Conservation (phyloP, 2,113 vertebrate genomes). For the Protomyctophum bolini region DNA sequence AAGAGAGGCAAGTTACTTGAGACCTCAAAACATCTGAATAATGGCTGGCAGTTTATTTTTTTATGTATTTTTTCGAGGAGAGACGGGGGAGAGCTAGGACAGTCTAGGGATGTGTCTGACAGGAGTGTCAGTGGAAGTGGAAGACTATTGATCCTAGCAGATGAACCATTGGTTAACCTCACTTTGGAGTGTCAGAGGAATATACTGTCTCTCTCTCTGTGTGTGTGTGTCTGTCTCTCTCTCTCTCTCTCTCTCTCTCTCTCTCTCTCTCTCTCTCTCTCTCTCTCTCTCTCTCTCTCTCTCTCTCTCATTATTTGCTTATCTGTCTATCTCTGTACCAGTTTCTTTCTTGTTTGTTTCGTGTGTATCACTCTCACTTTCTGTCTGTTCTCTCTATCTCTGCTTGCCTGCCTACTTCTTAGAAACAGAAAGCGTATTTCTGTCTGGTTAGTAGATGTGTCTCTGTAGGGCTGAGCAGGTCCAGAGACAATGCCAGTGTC, state of each 20-base stretch:
- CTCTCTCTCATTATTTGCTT: slow-evolving; percentile 22
- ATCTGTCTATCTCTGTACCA: not conserved
- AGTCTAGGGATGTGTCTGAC: slow-evolving; percentile 47
- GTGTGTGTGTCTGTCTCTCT: not conserved
- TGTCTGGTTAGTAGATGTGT: slow-evolving; percentile 54
- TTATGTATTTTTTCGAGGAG: slow-evolving; percentile 36
- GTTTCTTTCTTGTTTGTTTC: too few species aligned
- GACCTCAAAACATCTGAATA: slow-evolving; percentile 16
- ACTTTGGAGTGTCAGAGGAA: slow-evolving; percentile 61
- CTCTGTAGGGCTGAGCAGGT: slow-evolving; percentile 45
- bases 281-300: slow-evolving; percentile 5
- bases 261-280: slow-evolving; percentile 1
- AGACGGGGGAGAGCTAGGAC: slow-evolving; percentile 17
- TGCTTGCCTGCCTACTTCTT: slow-evolving; percentile 46
- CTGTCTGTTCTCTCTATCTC: not conserved
- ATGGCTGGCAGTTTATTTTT: slow-evolving; percentile 33
- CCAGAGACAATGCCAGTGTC: slow-evolving; percentile 63
- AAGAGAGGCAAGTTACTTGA: slow-evolving; percentile 13
- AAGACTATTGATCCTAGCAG: slow-evolving; percentile 67
- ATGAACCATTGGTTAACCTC: slow-evolving; percentile 58
- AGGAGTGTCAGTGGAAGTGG: slow-evolving; percentile 22
- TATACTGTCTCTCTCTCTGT: slow-evolving; percentile 15
- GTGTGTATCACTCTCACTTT: too few species aligned
- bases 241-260: slow-evolving; percentile 17
- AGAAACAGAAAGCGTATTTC: slow-evolving; percentile 65